A percentile compares a stretch with the other conserved stretches of the same genome.
phyloP scores from a whole-genome alignment of 2,888 invertebrate species.

The Atherix ibis region DNA sequence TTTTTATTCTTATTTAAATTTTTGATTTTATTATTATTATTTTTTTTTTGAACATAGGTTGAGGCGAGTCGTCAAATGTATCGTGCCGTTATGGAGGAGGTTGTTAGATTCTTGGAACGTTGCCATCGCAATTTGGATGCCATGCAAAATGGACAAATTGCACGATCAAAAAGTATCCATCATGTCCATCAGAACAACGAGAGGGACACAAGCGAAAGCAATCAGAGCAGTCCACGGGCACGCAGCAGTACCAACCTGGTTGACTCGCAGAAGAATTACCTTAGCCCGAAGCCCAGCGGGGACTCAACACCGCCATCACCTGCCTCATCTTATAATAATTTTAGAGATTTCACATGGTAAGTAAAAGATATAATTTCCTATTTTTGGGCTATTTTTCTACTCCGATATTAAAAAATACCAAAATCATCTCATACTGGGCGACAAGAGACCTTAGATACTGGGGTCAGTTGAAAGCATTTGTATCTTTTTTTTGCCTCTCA shows the following conservation, averaged over 20 bases:
- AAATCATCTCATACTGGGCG: no score
- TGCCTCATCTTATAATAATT: constrained; percentile 29
- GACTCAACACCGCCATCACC: constrained; percentile 13
- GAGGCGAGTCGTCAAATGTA: constrained; percentile 53
- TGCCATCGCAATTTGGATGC: constrained; percentile 38
- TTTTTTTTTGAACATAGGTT: no score
- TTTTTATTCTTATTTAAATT: neutral
- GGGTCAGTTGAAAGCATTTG: no score
- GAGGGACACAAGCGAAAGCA: constrained; percentile 10
- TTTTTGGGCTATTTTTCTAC: no score
- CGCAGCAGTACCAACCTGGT: constrained; percentile 29
- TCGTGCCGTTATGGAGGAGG: constrained; percentile 50
- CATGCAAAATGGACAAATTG: constrained; percentile 11
- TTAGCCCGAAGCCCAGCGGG: constrained; percentile 10
- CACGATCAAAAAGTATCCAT: constrained; percentile 31
- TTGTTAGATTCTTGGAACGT: constrained; percentile 46
- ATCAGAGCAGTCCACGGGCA: constrained; percentile 14
- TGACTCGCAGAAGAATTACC: constrained; percentile 12
- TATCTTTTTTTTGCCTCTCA: no score
- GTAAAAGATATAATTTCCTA: constrained; percentile 12
- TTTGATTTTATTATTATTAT: constrained; percentile 1
- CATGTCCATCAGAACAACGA: constrained; percentile 23
- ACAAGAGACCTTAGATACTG: no score
- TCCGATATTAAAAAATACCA: no score
- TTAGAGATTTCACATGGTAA: constrained; percentile 45